Base-by-base conservation (phyloP, 2,797 vertebrate species). In the Karalla daura region DNA sequence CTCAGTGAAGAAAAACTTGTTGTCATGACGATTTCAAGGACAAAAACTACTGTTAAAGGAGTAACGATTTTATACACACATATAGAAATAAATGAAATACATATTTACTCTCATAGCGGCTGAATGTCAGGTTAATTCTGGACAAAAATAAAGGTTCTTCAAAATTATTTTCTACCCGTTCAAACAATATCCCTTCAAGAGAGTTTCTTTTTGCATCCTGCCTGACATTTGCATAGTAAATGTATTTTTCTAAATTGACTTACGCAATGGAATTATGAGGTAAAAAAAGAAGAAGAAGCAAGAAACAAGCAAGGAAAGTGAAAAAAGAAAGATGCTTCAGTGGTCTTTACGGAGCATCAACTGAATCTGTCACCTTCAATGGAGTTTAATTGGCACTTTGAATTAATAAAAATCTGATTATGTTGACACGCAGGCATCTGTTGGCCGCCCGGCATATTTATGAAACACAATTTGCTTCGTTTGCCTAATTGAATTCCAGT, bases 401-500 rank as follows among this genome's bases (percentile, higher is more conserved):
- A 63, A 70, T 58, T 18, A 47, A 65, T 66, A 60, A 37, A 60
- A 77, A 65, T 71, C 12, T 1, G 23, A 59, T 58, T 44, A 52
- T 32, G 27, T 63, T 58, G 12, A 33, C 47, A 36, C 13, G 33
- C 50, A 46, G 11, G 10, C 37, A 58, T 69, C 47, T 45, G 36
- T 37, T 72, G 62, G 50, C 44, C 74, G 32, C 49, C 30, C 59
- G 36, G 44, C 41, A 54, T 52, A 73, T 64, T 69, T 52, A 49
- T 54, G 47, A 50, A 64, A 54, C 30, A 60, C 25, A 63, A 28
- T 70, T 78, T 46, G 25, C 25, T 75, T 66, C 18, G 9, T 69
- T 75, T 55, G 59, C 28, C 33, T 76, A 70, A 84, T 75, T 68
- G 44, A 58, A 64, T 75, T 72, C 45, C 66, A 65, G 40, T 63